phyloP scores from a whole-genome alignment of 2,797 vertebrate species.

The Hoplostethus atlanticus region DNA sequence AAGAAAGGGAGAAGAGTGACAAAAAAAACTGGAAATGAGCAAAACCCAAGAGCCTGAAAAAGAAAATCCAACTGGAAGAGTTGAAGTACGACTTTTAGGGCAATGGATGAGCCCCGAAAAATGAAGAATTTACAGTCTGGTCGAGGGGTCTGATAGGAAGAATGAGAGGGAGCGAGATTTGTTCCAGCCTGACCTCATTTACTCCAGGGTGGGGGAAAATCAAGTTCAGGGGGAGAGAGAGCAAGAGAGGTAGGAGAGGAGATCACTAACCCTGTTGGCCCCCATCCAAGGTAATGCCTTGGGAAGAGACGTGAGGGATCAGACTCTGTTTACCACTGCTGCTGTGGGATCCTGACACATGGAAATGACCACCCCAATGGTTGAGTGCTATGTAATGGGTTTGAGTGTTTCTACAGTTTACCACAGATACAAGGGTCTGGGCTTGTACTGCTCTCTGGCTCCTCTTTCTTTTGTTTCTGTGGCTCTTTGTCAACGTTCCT shows the following conservation, averaged over 20 bases:
- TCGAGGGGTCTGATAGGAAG: not conserved
- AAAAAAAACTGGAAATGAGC: not conserved
- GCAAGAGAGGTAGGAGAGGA: slow-evolving; percentile 21
- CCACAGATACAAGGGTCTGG: not conserved
- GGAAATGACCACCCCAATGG: slow-evolving; percentile 5
- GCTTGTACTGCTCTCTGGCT: not conserved
- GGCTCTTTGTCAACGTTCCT: too few relatives aligned
- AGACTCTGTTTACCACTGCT: slow-evolving; percentile 62
- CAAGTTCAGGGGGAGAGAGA: slow-evolving; percentile 33
- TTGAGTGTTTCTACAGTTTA: slow-evolving; percentile 4
- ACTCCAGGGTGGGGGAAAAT: slow-evolving; percentile 28
- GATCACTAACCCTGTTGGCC: slow-evolving; percentile 69
- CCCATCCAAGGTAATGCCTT: slow-evolving; percentile 50
- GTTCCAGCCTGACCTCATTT: slow-evolving; percentile 3
- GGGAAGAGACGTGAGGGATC: slow-evolving; percentile 45
- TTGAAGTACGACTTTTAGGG: slow-evolving; percentile 18
- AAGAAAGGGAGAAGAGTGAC: not conserved
- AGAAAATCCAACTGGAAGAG: slow-evolving; percentile 20
- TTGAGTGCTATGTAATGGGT: not conserved
- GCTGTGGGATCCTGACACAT: slow-evolving; percentile 2
- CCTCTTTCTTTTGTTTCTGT: not conserved
- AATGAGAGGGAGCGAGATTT: not conserved
- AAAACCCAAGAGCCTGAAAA: not conserved
- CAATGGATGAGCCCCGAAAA: slow-evolving; percentile 13
- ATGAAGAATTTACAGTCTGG: not conserved